Conservation (phyloP, 2,797 vertebrate species). For the Leptoclinus maculatus region DNA sequence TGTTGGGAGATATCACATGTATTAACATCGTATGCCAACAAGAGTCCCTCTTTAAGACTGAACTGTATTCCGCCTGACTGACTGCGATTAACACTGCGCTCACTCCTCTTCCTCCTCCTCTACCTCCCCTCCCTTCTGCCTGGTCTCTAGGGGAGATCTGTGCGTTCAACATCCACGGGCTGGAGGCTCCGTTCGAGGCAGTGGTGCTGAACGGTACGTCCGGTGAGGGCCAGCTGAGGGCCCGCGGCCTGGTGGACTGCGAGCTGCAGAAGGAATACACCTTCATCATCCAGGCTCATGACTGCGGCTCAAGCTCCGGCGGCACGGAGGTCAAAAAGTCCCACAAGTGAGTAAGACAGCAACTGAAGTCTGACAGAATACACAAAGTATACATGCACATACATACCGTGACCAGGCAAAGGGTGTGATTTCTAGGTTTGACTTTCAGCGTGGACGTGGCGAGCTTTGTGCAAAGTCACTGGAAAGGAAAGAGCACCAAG, state of each 20-base stretch:
- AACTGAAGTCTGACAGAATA: neutral
- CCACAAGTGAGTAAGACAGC: constrained; percentile 92
- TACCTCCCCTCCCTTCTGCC: neutral
- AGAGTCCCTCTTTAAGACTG: neutral
- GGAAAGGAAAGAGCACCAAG: neutral
- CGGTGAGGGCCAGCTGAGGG: constrained; percentile 92
- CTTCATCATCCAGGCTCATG: constrained; percentile 97
- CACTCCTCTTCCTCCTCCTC: neutral
- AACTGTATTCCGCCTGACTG: constrained; percentile 9
- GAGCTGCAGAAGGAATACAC: constrained; percentile 97
- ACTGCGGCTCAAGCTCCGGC: constrained; percentile 90
- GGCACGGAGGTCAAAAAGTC: constrained; percentile 94
- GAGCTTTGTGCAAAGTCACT: neutral
- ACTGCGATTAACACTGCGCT: constrained; percentile 37
- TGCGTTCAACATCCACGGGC: constrained; percentile 95
- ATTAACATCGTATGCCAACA: neutral
- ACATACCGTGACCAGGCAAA: neutral
- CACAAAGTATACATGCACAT: neutral
- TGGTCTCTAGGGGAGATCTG: constrained; percentile 91
- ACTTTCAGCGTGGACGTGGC: neutral
- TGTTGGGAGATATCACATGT: neutral
- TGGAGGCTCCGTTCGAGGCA: constrained; percentile 93
- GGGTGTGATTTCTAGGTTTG: neutral
- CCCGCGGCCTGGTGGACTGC: constrained; percentile 92
- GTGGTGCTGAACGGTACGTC: constrained; percentile 96